A percentile compares a stretch with the other conserved stretches of the same genome.
Conservation (phyloP, 2,797 vertebrate species). For the Hoplostethus atlanticus region DNA sequence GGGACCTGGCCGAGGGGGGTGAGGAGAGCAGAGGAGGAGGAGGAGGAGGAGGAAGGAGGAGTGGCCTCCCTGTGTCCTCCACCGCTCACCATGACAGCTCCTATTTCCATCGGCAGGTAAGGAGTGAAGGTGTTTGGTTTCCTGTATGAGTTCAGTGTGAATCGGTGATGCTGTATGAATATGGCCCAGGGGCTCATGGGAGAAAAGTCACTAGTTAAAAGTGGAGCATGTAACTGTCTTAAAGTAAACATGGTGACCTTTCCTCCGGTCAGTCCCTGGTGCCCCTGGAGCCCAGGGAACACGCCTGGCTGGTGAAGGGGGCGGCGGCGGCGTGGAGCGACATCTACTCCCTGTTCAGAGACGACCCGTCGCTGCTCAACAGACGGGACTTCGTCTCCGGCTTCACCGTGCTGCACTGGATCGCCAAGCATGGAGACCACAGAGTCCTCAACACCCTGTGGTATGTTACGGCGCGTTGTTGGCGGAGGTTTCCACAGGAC, state of each 20-base stretch:
- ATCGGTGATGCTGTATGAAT: no score
- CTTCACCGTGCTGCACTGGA: conserved; percentile 94
- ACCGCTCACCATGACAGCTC: conserved; percentile 31
- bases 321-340: conserved; percentile 88
- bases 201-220: no score
- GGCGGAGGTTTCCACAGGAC: no score
- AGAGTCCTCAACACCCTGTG: conserved; percentile 79
- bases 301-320: conserved; percentile 91
- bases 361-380: conserved; percentile 88
- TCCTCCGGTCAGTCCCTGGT: conserved; percentile 64
- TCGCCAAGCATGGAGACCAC: conserved; percentile 92
- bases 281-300: conserved; percentile 89
- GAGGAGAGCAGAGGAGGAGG: not conserved
- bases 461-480: no score
- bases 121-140: not conserved
- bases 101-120: conserved; percentile 62
- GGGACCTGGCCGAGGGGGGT: conserved; percentile 34
- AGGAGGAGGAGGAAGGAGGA: conserved; percentile 11
- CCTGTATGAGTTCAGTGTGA: no score
- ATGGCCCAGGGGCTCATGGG: no score
- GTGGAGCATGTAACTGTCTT: no score
- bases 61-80: not conserved
- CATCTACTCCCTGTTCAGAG: conserved; percentile 87
- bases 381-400: conserved; percentile 93
- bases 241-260: not conserved